Base-by-base conservation (phyloP, 1,140 invertebrate genomes). In the Helicoverpa zea region DNA sequence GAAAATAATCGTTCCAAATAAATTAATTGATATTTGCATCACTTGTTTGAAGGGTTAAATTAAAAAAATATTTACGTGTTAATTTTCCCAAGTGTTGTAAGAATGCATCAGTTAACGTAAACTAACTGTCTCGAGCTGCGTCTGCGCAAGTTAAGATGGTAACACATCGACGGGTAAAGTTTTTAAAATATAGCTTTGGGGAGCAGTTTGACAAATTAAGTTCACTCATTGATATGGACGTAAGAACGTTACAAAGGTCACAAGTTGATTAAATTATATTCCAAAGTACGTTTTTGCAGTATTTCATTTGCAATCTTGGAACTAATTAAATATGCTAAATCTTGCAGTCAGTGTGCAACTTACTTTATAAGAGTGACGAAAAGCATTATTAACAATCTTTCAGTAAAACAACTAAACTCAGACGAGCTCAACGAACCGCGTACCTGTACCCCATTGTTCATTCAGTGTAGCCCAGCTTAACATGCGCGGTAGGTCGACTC, bases 41-140 rank as follows among this genome's bases (percentile, higher is more conserved):
- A 14, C 1, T 43, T 29, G 35, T 16, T 30, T 49, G 11, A 68
- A 49, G 18, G 58, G 23, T 68, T 12, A 9, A 18, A 56, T 47
- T 47, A 52, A 49, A 52, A 77, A 30, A 77, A 76, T 78, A 66
- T 79, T 79, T 79, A 79, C 52, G 35, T 77, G 64, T 18, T 2
- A 77, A 64, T 66, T 77, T 76, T 76, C 14, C 10, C 12, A 51
- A 79, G 76, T 79, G 76, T 79, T 79, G 52, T 79, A 68, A 79
- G 76, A 79, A 56, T 70, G 64, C 76, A 68, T 79, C 64, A 70
- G 51, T 52, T 79, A 79, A 70, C 30, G 52, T 79, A 79, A 79
- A 79, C 76, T 18, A 78, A 58, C 76, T 78, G 75, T 77, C 75
- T 52, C 2, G 16, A 12, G 54, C n/a, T 30, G 76, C 61, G 7